Conservation (phyloP, 1,140 invertebrate species). For the Apis cerana region DNA sequence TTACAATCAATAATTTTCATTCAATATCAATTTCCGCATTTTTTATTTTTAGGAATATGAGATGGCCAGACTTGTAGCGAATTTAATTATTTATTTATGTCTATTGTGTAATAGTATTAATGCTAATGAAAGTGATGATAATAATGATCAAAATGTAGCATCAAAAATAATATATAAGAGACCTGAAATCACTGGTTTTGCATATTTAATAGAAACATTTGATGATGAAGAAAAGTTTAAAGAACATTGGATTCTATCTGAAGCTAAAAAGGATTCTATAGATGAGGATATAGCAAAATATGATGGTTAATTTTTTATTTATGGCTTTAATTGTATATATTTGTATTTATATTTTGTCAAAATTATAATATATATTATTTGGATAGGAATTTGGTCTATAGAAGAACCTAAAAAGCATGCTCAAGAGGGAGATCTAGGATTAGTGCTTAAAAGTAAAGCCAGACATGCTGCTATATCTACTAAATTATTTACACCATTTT, state of each 20-base stretch:
- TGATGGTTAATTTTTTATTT: conserved; percentile 86
- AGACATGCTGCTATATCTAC: conserved; percentile 97
- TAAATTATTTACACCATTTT: conserved; percentile 90
- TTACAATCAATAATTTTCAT: neutral
- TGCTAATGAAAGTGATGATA: conserved; percentile 38
- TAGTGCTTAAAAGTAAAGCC: conserved; percentile 97
- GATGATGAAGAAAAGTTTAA: conserved; percentile 89
- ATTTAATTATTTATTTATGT: conserved; percentile 43
- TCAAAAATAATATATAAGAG: conserved; percentile 80
- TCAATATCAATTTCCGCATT: neutral
- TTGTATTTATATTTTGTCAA: neutral
- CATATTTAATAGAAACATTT: conserved; percentile 94
- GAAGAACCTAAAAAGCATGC: conserved; percentile 89
- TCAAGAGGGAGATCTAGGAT: conserved; percentile 91
- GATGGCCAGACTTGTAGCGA: conserved; percentile 57
- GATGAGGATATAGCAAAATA: conserved; percentile 97
- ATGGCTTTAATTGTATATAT: neutral
- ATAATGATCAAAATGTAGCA: conserved; percentile 21
- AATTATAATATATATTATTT: conserved; percentile 8
- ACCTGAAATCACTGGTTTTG: conserved; percentile 82
- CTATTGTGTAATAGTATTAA: conserved; percentile 40
- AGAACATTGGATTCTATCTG: conserved; percentile 92
- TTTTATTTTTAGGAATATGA: conserved; percentile 60
- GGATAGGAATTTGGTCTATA: conserved; percentile 87
- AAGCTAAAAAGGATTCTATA: conserved; percentile 96